Base-by-base conservation (phyloP, 2,113 vertebrate genomes). In the Mionectes macconnelli region DNA sequence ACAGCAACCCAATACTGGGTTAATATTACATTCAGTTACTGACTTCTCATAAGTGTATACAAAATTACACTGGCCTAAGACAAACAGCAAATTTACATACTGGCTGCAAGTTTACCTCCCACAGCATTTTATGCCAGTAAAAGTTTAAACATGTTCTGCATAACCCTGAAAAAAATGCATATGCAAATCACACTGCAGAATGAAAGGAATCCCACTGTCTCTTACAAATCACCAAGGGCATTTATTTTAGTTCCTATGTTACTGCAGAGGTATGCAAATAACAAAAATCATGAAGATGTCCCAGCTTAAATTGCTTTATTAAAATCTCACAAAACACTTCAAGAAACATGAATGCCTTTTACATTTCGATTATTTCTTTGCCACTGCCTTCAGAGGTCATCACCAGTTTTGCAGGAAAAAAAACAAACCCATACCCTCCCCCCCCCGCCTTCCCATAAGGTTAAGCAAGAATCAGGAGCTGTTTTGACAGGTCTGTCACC, bases 201-300 rank as follows among this genome's bases (percentile, higher is more conserved):
- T 47, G 40, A 91, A 94, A 93, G 45, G 66, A 95, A 91, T 53
- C 45, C 63, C 49, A 88, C n/a, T 20, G 35, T 39, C 72, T 94
- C 84, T 56, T 87, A 77, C n/a, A 83, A 93, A 88, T 66, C 84
- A 89, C 72, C 84, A 84, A 81, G 73, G 59, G 52, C 84, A 93
- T 78, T 95, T 92, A 90, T 90, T 90, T 90, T 84, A 70, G 84
- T 84, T 90, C 42, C 42, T 39, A 72, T 33, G 19, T 50, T 77
- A 80, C 50, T 50, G 49, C 1, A 93, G 52, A 66, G 12, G 31
- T 57, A 94, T 20, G 27, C 47, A 87, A 91, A 82, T 37, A 14
- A 83, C 19, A 67, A 78, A 74, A 81, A 67, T 27, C 23, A 74
- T 25, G 8, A 66, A 47, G 64, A 49, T 13, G 28, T n/a, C 39